phyloP scores from a whole-genome alignment of 1,140 invertebrate species.

The Goniozus legneri region DNA sequence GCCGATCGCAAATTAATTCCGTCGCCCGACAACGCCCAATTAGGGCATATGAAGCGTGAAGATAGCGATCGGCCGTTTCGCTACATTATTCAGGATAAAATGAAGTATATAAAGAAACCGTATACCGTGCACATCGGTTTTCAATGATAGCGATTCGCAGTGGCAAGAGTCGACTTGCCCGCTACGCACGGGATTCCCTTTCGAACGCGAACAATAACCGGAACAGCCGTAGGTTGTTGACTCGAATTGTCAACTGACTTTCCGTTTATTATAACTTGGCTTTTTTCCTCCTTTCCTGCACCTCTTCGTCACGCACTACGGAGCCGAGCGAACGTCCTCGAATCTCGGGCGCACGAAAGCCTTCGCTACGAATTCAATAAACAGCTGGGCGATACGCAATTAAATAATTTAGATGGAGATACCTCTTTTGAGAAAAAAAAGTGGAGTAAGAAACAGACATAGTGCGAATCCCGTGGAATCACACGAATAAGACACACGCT shows the following conservation, averaged over 20 bases:
- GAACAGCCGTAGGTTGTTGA: slow-evolving; percentile 39
- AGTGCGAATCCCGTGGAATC: not conserved
- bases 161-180: slow-evolving; percentile 21
- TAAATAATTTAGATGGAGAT: not conserved
- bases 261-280: too few relatives aligned
- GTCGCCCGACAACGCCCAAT: slow-evolving; percentile 37
- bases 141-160: slow-evolving; percentile 19
- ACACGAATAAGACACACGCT: not conserved
- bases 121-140: slow-evolving; percentile 1
- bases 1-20: slow-evolving; percentile 42
- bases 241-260: slow-evolving; percentile 31
- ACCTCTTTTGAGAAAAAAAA: not conserved
- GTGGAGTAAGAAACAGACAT: not conserved
- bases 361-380: too few relatives aligned
- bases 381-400: not conserved
- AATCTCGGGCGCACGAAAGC: too few relatives aligned
- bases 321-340: too few relatives aligned
- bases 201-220: slow-evolving; percentile 35
- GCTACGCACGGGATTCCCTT: slow-evolving; percentile 28
- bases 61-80: slow-evolving; percentile 30
- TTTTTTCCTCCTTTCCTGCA: slow-evolving; percentile 18
- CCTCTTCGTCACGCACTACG: too few relatives aligned
- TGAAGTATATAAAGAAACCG: slow-evolving; percentile 2
- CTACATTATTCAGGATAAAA: slow-evolving; percentile 6
- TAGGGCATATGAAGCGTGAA: slow-evolving; percentile 40